These are phyloP conservation scores for Dynastes hyllus DNA, from an alignment of 2,888 invertebrate species.

Conservation along the genomic window DNA sequence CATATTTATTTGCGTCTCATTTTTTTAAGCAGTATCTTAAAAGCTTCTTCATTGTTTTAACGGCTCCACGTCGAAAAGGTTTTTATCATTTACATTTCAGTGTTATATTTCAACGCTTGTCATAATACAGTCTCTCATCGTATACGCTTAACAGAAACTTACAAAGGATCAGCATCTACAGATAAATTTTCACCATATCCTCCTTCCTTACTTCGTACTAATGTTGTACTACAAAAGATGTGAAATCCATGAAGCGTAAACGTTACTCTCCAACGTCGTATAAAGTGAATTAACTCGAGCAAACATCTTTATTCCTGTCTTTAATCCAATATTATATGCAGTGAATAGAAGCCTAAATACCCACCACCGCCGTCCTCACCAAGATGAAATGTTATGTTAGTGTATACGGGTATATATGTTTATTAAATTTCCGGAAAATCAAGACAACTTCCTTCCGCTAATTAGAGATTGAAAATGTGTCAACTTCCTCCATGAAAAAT, in stretches of 20 bases:
- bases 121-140: not conserved
- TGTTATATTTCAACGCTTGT: not conserved
- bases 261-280: constrained; percentile 25
- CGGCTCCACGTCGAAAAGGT: not conserved
- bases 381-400: constrained; percentile 24
- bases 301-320: constrained; percentile 40
- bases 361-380: constrained; percentile 14
- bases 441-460: constrained; percentile 14
- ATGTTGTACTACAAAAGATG: constrained; percentile 35
- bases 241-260: constrained; percentile 39
- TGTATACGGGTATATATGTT: constrained; percentile 16
- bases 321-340: constrained; percentile 42
- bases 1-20: too few relatives aligned
- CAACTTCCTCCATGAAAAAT: constrained; percentile 28
- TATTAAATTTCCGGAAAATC: constrained; percentile 16
- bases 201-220: constrained; percentile 3
- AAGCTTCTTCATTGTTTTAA: not conserved
- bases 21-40: not conserved
- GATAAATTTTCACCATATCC: constrained; percentile 12
- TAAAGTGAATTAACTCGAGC: constrained; percentile 45
- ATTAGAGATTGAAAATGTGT: constrained; percentile 41
- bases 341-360: constrained; percentile 43
- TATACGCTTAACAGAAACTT: constrained; percentile 4
- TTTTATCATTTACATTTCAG: not conserved
- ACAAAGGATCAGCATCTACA: constrained; percentile 5